A percentile compares a stretch with the other conserved stretches of the same genome.
These are phyloP conservation scores for Tragopan temminckii DNA, from an alignment of 2,797 vertebrate genomes.

Conservation along the genomic window DNA sequence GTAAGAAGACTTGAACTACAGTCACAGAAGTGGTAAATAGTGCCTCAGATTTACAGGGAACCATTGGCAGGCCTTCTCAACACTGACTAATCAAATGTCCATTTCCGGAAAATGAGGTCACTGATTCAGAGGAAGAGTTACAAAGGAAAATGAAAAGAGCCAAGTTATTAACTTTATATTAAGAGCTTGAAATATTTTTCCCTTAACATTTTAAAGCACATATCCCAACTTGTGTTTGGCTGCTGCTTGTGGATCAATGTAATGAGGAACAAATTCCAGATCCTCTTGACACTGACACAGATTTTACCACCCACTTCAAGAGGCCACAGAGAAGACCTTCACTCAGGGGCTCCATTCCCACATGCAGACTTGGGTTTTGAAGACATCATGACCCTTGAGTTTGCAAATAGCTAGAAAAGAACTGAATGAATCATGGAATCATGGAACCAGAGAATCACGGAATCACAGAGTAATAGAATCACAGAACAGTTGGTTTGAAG, in stretches of 20 bases:
- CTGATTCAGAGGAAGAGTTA: background rate
- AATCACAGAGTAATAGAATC: no score
- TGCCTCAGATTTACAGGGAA: background rate
- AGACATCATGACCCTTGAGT: fast-evolving
- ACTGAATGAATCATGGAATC: background rate
- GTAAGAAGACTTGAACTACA: background rate
- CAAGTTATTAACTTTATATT: conserved; percentile 57
- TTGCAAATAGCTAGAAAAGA: background rate
- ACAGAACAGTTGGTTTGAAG: background rate
- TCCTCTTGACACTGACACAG: background rate
- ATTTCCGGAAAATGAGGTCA: conserved; percentile 57
- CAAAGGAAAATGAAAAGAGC: conserved; percentile 45
- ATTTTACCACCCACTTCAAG: background rate
- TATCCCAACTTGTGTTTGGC: conserved; percentile 62
- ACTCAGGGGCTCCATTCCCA: background rate
- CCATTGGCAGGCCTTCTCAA: background rate
- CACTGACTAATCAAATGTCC: conserved; percentile 36
- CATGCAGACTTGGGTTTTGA: background rate
- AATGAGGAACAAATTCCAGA: background rate
- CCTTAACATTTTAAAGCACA: conserved; percentile 71
- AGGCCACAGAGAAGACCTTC: background rate
- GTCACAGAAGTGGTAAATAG: background rate
- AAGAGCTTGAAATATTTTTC: conserved; percentile 73
- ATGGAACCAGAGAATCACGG: no score
- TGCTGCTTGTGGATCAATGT: conserved; percentile 26